Base-by-base conservation (phyloP, 2,888 invertebrate species). In the Lycocerus yunnanus region DNA sequence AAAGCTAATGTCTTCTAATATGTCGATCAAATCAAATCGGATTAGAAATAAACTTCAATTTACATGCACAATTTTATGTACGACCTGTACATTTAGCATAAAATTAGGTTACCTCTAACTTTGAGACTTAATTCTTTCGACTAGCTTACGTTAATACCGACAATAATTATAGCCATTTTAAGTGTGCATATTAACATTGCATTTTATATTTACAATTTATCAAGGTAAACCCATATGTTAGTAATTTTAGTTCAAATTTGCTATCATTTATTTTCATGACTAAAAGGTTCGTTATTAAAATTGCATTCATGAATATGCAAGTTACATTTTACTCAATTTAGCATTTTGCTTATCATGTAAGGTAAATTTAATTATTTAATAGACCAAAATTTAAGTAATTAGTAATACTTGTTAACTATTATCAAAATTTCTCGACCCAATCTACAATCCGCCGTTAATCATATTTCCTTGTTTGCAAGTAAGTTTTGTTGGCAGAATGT, bases 331-430 rank as follows among this genome's bases (percentile, higher is more conserved):
- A 43, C 43, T n/a, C 6, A n/a, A 43, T n/a, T 43, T 43, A 43
- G n/a, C 5, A 43, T 43, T 43, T 6, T 13, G 43, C 43, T 43
- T 43, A 43, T 43, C 43, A 43, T 43, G 13, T 43, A 43, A 43
- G 43, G 43, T 43, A 43, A 43, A 43, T n/a, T 43, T 43, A 43
- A 43, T 43, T 43, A 43, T 43, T 43, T 43, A 43, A 43, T 43
- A 43, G 43, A 43, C n/a, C 43, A 43, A 43, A 43, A 43, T 43
- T 43, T 43, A 43, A 63, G 61, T 63, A 63, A 63, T 16, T 63
- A 63, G 61, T 43, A 43, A 43, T 43, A 63, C 61, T 63, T 63
- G 61, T 63, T n/a, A 63, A 63, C 61, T 63, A 63, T 60, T 60
- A 60, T 63, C 61, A 63, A 63, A 63, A 63, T 18, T 18, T 63